Evolutionary conservation across 2,113 vertebrate genomes (phyloP).

Genomic region (Morphnarchus princeps): DNA sequence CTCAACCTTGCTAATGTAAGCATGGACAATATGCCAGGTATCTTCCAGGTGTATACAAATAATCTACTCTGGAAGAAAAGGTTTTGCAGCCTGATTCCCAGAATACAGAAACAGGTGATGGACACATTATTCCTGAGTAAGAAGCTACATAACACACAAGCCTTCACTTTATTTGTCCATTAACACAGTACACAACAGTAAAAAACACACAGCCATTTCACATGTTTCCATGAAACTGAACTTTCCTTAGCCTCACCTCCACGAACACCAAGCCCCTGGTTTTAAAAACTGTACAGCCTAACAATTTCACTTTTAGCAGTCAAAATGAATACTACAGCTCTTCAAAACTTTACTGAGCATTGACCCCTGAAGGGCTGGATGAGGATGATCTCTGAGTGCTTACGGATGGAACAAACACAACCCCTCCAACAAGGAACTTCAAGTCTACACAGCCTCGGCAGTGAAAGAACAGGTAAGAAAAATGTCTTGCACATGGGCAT

Average conservation of each 20-base stretch:
- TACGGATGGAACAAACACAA: not conserved
- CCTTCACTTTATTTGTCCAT: not conserved
- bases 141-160: not conserved
- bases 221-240: not conserved
- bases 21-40: not conserved
- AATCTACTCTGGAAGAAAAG: not conserved
- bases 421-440: not conserved
- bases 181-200: not conserved
- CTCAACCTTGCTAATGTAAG: not conserved
- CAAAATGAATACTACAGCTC: not conserved
- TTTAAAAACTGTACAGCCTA: not conserved
- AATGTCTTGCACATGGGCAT: not conserved
- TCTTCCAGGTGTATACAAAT: not conserved
- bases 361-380: not conserved
- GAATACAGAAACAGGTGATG: not conserved
- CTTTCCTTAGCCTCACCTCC: not conserved
- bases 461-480: not conserved
- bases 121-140: not conserved
- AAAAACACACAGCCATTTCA: not conserved
- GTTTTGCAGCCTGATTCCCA: not conserved
- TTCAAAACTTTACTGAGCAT: not conserved
- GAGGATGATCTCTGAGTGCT: not conserved
- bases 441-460: not conserved
- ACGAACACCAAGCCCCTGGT: not conserved
- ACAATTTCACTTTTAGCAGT: not conserved